Evolutionary conservation across 2,797 vertebrate species (phyloP), one percentile per base, ranked within the genome.

Genomic region (Natrix natrix): DNA sequence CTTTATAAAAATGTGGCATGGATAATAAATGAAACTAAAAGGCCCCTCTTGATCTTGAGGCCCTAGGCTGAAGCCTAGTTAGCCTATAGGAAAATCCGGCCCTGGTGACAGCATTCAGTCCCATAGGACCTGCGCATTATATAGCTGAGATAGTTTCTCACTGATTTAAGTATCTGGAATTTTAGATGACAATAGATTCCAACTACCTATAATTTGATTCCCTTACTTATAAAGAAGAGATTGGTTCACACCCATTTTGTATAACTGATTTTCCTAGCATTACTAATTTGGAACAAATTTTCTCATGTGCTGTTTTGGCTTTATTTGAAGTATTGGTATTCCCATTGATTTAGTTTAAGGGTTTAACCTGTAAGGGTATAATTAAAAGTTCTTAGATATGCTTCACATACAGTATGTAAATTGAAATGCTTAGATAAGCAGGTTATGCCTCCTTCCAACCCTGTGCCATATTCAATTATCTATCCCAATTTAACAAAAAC

Each of bases 301-400:
- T 59, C 55, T 90, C 22, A n/a, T 90, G 14, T 28, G 37, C 57
- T 52, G 24, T 32, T 63, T 56, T 32, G 55, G 32, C 56, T 74
- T 69, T 63, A 55, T 56, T 78, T 37, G n/a, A 56, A 92, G 24
- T 43, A 43, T 16, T 52, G 52, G 26, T 52, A 88, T 90, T 66
- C 66, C 56, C 59, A 92, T 22, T 83, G 20, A 66, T 88, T 94
- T 92, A 66, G n/a, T 88, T 56, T 78, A 56, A 90, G 61, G 17
- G 48, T 92, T 91, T 55, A n/a, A 87, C 78, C 59, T 92, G 59
- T 78, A 69, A 90, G 69, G 43, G 87, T 32, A 14, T 37, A n/a
- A 57, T 37, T 55, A n/a, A 56, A 69, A 8, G 22, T 43, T 87
- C 37, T 83, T 88, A 83, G 83, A 91, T 59, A 43, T 26, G 57